phyloP scores from a whole-genome alignment of 2,888 invertebrate species.

The Mesochorus sp. region DNA sequence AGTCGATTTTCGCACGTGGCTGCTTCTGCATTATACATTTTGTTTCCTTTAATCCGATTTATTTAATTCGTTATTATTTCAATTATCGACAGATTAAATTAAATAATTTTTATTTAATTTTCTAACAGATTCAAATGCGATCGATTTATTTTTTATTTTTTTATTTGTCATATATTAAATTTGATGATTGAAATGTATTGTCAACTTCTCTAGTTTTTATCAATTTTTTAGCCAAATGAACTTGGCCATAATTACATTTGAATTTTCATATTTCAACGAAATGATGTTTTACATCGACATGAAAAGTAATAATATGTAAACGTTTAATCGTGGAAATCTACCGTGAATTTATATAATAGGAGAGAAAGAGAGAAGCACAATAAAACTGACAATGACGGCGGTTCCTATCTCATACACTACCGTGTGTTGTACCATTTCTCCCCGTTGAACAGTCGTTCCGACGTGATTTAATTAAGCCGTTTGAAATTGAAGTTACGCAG shows the following conservation, averaged over 20 bases:
- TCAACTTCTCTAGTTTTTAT: too few relatives aligned
- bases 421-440: neutral
- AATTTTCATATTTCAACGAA: too few relatives aligned
- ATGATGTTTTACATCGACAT: too few relatives aligned
- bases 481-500: constrained; percentile 51
- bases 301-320: neutral
- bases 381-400: constrained; percentile 40
- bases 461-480: constrained; percentile 52
- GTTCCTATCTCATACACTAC: neutral
- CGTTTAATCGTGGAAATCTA: too few relatives aligned
- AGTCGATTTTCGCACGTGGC: constrained; percentile 17
- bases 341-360: neutral
- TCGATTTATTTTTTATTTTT: too few relatives aligned
- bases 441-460: constrained; percentile 27
- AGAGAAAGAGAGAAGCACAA: constrained; percentile 1
- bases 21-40: neutral
- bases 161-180: too few relatives aligned
- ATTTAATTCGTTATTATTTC: neutral
- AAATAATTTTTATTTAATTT: too few relatives aligned
- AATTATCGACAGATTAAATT: too few relatives aligned
- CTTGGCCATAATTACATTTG: too few relatives aligned
- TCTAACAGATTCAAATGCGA: too few relatives aligned
- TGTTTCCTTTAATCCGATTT: neutral
- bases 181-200: too few relatives aligned
- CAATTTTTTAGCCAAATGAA: too few relatives aligned